Percentiles rank a stretch among this genome's conserved stretches.
These are phyloP conservation scores for Ceuthmochares aereus DNA, from an alignment of 2,113 vertebrate species.

Conservation along the genomic window DNA sequence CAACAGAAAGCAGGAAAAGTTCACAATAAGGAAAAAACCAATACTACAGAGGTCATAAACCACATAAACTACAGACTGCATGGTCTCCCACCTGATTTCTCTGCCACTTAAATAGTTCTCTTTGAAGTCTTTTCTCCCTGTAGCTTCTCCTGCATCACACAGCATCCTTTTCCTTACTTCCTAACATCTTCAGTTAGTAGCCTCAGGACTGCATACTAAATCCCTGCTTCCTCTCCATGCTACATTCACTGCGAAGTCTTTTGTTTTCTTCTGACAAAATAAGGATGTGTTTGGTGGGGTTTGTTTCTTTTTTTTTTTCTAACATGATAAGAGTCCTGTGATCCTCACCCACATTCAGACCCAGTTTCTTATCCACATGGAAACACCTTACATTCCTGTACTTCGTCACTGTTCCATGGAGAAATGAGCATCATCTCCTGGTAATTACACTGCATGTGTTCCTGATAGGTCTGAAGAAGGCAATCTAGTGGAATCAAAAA, in stretches of 20 bases:
- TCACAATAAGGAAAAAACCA: neutral
- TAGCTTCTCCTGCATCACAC: neutral
- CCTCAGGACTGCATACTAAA: neutral
- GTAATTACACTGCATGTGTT: fast-evolving
- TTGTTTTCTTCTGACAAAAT: neutral
- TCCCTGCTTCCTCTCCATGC: neutral
- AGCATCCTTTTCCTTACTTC: neutral
- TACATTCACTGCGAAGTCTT: neutral
- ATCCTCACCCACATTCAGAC: neutral
- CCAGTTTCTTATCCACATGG: fast-evolving
- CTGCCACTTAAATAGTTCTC: neutral
- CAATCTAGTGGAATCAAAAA: neutral
- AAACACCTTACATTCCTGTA: neutral
- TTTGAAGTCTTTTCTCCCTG: neutral
- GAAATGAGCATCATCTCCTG: neutral
- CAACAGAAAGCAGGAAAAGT: neutral
- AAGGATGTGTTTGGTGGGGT: fast-evolving
- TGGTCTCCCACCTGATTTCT: neutral
- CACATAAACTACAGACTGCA: neutral
- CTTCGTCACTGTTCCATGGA: neutral
- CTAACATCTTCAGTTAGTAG: neutral
- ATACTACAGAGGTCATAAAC: neutral
- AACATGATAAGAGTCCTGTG: fast-evolving
- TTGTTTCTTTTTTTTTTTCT: neutral
- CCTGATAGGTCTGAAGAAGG: neutral